These are phyloP conservation scores for Lithophane ornitopus DNA, from an alignment of 2,888 invertebrate species.

Conservation along the genomic window DNA sequence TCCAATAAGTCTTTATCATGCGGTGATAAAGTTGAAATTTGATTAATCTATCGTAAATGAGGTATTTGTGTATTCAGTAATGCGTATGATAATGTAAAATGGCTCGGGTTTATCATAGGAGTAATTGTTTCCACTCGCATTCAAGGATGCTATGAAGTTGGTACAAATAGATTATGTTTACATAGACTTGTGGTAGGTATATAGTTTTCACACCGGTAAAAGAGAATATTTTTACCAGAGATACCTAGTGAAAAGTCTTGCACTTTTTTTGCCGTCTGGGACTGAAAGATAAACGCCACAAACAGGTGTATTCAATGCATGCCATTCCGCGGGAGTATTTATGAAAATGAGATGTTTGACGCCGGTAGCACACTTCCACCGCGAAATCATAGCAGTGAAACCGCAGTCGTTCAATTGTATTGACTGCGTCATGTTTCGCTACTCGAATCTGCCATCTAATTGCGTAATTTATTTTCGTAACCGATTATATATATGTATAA, in stretches of 20 bases:
- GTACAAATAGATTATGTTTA: constrained; percentile 45
- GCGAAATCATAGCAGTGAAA: no score
- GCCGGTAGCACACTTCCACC: no score
- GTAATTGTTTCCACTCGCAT: constrained; percentile 55
- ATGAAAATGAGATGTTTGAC: constrained; percentile 42
- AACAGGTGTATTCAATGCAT: constrained; percentile 45
- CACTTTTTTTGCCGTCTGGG: constrained; percentile 37
- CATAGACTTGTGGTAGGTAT: constrained; percentile 13
- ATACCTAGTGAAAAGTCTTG: constrained; percentile 44
- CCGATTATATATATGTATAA: no score
- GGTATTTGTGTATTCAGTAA: constrained; percentile 49
- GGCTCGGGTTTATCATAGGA: constrained; percentile 59
- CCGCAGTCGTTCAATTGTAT: no score
- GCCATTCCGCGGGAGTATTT: constrained; percentile 32
- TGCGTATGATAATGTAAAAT: constrained; percentile 57
- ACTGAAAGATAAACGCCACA: constrained; percentile 35
- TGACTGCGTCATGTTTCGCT: no score
- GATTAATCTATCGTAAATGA: constrained; percentile 9
- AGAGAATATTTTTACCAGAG: constrained; percentile 17
- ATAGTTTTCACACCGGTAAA: constrained; percentile 16
- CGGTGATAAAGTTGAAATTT: constrained; percentile 52
- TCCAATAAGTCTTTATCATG: constrained; percentile 23
- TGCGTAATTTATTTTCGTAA: no score
- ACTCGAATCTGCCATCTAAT: no score
- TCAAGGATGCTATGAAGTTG: constrained; percentile 50